Percentiles rank a stretch among this genome's conserved stretches.
phyloP scores from a whole-genome alignment of 2,113 vertebrate genomes.

The Centrocercus urophasianus region DNA sequence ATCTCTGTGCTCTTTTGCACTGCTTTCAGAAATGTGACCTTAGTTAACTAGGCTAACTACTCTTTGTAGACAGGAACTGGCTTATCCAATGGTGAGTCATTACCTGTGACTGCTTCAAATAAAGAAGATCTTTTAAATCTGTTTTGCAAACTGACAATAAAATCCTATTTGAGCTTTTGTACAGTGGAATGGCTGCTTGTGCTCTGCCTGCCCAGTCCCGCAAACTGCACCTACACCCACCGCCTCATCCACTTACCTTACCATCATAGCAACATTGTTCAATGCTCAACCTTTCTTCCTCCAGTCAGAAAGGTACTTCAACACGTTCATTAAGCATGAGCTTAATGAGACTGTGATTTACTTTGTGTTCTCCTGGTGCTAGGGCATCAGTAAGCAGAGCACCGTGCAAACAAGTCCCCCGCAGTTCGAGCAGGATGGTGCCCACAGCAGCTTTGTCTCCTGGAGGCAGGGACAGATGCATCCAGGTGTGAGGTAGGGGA shows the following conservation, averaged over 20 bases:
- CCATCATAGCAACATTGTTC: background rate
- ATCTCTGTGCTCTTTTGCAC: rapidly evolving
- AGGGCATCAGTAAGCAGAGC: background rate
- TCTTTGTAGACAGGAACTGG: background rate
- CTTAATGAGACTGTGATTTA: background rate
- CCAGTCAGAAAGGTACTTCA: background rate
- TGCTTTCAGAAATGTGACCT: background rate
- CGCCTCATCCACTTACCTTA: background rate
- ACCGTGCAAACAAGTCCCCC: background rate
- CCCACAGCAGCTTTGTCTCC: background rate
- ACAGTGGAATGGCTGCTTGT: background rate
- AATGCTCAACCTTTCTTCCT: background rate
- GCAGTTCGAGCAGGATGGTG: background rate
- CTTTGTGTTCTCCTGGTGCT: background rate
- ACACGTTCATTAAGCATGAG: background rate
- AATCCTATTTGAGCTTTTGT: background rate
- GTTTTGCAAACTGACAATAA: background rate
- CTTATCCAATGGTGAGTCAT: background rate
- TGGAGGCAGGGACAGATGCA: background rate
- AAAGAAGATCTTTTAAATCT: background rate
- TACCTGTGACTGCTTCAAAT: background rate
- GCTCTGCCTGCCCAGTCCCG: background rate
- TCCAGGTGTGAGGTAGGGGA: background rate
- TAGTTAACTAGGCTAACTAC: background rate
- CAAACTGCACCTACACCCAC: background rate